phyloP scores from a whole-genome alignment of 2,888 invertebrate genomes.

The Catocala nupta region DNA sequence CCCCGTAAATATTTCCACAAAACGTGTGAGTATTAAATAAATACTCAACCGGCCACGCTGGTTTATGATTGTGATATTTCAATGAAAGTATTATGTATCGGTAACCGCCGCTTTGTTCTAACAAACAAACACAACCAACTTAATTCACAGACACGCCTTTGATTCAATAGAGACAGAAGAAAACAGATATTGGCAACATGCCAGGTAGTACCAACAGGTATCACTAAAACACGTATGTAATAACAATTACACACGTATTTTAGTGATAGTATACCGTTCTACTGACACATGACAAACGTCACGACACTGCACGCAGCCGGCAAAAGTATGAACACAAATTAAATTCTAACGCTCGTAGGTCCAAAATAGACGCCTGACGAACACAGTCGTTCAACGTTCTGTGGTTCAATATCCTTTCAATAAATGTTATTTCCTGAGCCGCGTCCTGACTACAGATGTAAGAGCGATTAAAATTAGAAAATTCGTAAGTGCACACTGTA shows the following conservation, averaged over 20 bases:
- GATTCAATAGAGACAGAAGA: slow-evolving; percentile 63
- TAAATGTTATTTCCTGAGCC: slow-evolving; percentile 34
- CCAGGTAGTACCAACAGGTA: slow-evolving; percentile 44
- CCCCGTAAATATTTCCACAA: slow-evolving; percentile 60
- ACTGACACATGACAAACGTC: slow-evolving; percentile 15
- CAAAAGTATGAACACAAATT: slow-evolving; percentile 22
- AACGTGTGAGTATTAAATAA: slow-evolving; percentile 64
- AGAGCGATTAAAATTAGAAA: slow-evolving; percentile 43
- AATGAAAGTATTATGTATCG: slow-evolving; percentile 72
- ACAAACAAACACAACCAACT: slow-evolving; percentile 58
- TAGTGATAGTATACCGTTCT: slow-evolving; percentile 9
- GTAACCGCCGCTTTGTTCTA: slow-evolving; percentile 61
- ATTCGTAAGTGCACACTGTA: slow-evolving; percentile 34
- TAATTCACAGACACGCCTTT: slow-evolving; percentile 64
- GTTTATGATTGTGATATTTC: slow-evolving; percentile 73
- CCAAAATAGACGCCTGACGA: slow-evolving; percentile 28
- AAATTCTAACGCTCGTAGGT: slow-evolving; percentile 12
- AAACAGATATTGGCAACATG: slow-evolving; percentile 58
- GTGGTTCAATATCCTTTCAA: slow-evolving; percentile 45
- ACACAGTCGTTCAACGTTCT: slow-evolving; percentile 20
- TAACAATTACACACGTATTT: slow-evolving; percentile 20
- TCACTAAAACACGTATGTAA: too few relatives aligned
- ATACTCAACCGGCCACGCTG: slow-evolving; percentile 60
- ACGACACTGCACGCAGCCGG: slow-evolving; percentile 4
- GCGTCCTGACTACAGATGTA: slow-evolving; percentile 28